Base-by-base conservation (phyloP, 2,888 invertebrate genomes). In the Mythimna ferrago region DNA sequence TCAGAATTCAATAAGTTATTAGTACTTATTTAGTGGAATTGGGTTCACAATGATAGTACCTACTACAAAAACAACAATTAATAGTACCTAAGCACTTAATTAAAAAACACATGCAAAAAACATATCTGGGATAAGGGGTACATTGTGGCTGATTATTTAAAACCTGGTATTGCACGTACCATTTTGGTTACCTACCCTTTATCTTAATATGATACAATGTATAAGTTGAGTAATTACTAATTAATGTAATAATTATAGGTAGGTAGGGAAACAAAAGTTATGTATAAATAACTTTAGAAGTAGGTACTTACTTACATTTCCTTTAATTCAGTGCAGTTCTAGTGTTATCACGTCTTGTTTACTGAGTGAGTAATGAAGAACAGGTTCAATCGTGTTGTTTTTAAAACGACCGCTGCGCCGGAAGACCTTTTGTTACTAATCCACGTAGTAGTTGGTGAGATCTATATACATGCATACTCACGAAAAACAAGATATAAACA, bases 241-340 rank as follows among this genome's bases (percentile, higher is more conserved):
- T n/a, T 38, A 44, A 4, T 44, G 32, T 44, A 14, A 41, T 10
- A 41, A 38, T 19, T 19, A 51, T 19, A 51, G 14, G 16, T 16
- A 48, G 44, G 14, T 48, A 14, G 48, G 7, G 19, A 32, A 21
- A 51, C 11, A 57, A 70, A 41, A 9, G 1, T 35, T 35, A 19
- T 11, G 14, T 9, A 21, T 16, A 48, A 1, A 14, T 10, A 10
- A 54, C 0, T 35, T 5, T 48, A 32, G 7, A n/a, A 44, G 16
- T n/a, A n/a, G n/a, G n/a, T 57, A 73, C 51, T 71, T 79, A 74
- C 73, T 71, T 48, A 60, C 74, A 80, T 80, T 38, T 53, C 57
- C 70, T 57, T 48, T 48, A 48, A 1, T 19, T 48, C 48, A 6
- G 16, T 19, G 10, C 10, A n/a, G 61, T 41, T 26, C 41, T 16